phyloP scores from a whole-genome alignment of 2,888 invertebrate genomes.

The Mylabris sibirica region DNA sequence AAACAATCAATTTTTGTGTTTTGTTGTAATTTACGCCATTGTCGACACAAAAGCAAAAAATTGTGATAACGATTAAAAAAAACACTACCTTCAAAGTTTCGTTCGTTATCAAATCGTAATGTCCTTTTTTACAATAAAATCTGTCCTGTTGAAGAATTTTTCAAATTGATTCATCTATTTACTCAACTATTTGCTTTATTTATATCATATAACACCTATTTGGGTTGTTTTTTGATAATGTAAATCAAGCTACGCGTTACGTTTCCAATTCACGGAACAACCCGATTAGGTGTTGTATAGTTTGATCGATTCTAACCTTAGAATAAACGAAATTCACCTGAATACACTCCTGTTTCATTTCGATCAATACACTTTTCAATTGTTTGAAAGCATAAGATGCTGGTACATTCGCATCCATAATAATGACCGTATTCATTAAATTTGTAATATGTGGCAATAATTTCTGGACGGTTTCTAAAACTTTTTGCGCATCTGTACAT shows the following conservation, averaged over 20 bases:
- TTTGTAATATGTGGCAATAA: conserved; percentile 67
- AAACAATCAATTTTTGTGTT: not conserved
- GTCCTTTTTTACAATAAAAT: conserved; percentile 36
- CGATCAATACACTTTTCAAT: conserved; percentile 65
- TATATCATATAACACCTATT: too few relatives aligned
- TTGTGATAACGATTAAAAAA: not conserved
- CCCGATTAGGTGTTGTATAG: too few relatives aligned
- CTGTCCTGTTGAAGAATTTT: conserved; percentile 33
- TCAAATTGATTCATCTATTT: conserved; percentile 9
- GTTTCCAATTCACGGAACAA: too few relatives aligned
- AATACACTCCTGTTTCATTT: conserved; percentile 64
- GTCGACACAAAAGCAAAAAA: not conserved
- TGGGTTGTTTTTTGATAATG: too few relatives aligned
- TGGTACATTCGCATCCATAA: conserved; percentile 70
- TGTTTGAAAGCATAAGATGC: conserved; percentile 69
- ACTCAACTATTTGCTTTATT: not conserved
- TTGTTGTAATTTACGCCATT: not conserved
- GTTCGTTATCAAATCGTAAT: conserved; percentile 41
- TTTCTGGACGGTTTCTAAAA: conserved; percentile 60
- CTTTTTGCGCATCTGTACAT: conserved; percentile 65
- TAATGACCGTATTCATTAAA: conserved; percentile 65
- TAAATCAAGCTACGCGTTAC: too few relatives aligned
- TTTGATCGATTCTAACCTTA: not conserved
- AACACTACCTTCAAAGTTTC: conserved; percentile 38
- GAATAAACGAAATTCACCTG: conserved; percentile 57